phyloP scores from a whole-genome alignment of 2,797 vertebrate species.

The Gambelia wislizenii region DNA sequence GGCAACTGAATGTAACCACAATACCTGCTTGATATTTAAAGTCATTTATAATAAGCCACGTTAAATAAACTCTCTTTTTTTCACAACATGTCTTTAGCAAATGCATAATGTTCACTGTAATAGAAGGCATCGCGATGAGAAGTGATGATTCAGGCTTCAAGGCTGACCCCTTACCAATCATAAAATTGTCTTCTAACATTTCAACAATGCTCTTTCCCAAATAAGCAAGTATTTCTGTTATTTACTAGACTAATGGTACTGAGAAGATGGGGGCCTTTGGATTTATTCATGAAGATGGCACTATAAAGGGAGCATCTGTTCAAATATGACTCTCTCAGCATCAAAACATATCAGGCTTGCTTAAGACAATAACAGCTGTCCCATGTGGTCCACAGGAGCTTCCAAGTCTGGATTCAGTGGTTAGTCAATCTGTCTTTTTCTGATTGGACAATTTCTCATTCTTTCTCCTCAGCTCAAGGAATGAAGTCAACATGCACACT shows the following conservation, averaged over 20 bases:
- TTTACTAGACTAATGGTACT: not conserved
- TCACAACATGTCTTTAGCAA: constrained; percentile 33
- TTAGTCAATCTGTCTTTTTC: constrained; percentile 16
- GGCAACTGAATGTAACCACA: not conserved
- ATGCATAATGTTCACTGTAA: not conserved
- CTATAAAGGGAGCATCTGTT: constrained; percentile 25
- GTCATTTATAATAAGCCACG: constrained; percentile 8
- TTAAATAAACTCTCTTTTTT: constrained; percentile 19
- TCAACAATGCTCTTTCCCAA: not conserved
- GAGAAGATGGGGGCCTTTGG: not conserved
- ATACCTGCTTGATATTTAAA: not conserved
- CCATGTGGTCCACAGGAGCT: constrained; percentile 26
- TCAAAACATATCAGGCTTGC: constrained; percentile 26
- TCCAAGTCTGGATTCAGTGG: constrained; percentile 31
- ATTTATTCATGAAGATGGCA: not conserved
- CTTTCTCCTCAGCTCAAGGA: constrained; percentile 20
- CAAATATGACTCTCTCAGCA: constrained; percentile 48
- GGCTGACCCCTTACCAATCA: constrained; percentile 15
- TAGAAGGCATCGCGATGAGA: constrained; percentile 37
- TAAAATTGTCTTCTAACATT: not conserved
- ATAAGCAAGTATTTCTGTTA: constrained; percentile 14
- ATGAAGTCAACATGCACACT: constrained; percentile 89
- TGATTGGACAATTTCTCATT: constrained; percentile 9
- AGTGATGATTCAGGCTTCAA: constrained; percentile 32
- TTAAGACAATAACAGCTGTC: constrained; percentile 35